Evolutionary conservation across 1,140 invertebrate species (phyloP).

Genomic region (Wiebesia pumilae): DNA sequence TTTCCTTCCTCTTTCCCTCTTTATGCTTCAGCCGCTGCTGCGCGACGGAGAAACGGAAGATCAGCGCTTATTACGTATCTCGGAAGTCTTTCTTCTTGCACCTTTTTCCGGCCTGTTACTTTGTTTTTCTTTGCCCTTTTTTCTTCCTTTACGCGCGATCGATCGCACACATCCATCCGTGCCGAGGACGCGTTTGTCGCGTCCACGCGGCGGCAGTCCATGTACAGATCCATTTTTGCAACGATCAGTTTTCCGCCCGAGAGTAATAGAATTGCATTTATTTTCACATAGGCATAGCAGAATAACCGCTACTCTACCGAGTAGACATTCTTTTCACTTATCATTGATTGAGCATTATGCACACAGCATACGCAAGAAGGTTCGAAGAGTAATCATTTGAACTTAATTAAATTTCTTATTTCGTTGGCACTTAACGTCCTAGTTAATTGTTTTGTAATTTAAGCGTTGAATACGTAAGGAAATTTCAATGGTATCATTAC

Average conservation of each 20-base stretch:
- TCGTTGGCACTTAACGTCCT: constrained; percentile 21
- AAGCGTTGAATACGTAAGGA: constrained; percentile 18
- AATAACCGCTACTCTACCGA: neutral
- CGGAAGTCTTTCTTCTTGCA: neutral
- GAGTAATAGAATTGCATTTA: neutral
- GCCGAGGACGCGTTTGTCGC: neutral
- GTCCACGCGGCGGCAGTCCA: too few species aligned
- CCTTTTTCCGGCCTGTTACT: neutral
- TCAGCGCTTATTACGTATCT: neutral
- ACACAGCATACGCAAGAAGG: neutral
- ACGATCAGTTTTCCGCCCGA: neutral
- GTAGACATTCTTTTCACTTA: constrained; percentile 18
- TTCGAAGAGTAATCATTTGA: constrained; percentile 18
- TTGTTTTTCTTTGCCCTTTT: neutral
- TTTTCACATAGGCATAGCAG: neutral
- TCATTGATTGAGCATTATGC: constrained; percentile 7
- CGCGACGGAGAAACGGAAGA: neutral
- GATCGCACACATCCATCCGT: neutral
- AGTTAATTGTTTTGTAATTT: constrained; percentile 26
- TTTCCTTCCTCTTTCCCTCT: too few species aligned
- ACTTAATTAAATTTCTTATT: constrained; percentile 33
- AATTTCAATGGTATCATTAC: constrained; percentile 25
- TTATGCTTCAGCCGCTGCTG: neutral
- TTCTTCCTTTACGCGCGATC: neutral
- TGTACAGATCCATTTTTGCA: neutral